Evolutionary conservation across 2,888 invertebrate species (phyloP).

Genomic region (Campaea margaritaria): DNA sequence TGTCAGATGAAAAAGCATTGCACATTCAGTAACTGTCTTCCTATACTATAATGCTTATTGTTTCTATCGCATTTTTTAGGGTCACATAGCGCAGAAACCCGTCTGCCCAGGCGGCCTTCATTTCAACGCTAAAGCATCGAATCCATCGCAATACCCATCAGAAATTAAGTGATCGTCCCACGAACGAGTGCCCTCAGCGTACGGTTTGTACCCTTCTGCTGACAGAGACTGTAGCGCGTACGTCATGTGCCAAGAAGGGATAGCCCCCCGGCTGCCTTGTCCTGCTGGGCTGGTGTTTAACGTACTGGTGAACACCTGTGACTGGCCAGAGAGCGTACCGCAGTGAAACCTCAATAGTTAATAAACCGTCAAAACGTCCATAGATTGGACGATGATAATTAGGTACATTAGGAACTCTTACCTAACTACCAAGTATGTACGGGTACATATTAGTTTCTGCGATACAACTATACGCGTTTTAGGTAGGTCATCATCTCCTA

Average conservation of each 20-base stretch:
- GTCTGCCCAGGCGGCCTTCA: too few relatives aligned
- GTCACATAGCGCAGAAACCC: too few relatives aligned
- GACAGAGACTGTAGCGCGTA: slow-evolving; percentile 64
- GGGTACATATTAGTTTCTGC: too few relatives aligned
- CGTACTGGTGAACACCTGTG: slow-evolving; percentile 52
- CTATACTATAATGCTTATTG: too few relatives aligned
- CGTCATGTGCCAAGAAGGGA: slow-evolving; percentile 63
- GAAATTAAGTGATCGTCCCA: slow-evolving; percentile 32
- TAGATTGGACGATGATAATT: too few relatives aligned
- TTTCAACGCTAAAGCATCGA: background rate
- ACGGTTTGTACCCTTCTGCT: slow-evolving; percentile 57
- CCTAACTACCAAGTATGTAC: too few relatives aligned
- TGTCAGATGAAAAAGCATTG: slow-evolving; percentile 78
- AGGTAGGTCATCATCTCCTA: too few relatives aligned
- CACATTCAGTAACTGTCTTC: background rate
- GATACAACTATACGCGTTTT: too few relatives aligned
- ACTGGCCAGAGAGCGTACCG: slow-evolving; percentile 70
- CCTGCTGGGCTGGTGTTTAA: slow-evolving; percentile 68
- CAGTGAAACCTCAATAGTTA: slow-evolving; percentile 60
- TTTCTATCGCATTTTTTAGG: background rate
- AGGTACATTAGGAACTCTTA: too few relatives aligned
- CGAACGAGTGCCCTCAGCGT: slow-evolving; percentile 49
- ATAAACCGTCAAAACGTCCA: too few relatives aligned
- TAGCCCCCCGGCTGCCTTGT: slow-evolving; percentile 61
- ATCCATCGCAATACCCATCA: slow-evolving; percentile 2